Percentiles rank a stretch among this genome's conserved stretches.
Conservation (phyloP, 2,888 invertebrate species). For the Phragmatobia fuliginosa region DNA sequence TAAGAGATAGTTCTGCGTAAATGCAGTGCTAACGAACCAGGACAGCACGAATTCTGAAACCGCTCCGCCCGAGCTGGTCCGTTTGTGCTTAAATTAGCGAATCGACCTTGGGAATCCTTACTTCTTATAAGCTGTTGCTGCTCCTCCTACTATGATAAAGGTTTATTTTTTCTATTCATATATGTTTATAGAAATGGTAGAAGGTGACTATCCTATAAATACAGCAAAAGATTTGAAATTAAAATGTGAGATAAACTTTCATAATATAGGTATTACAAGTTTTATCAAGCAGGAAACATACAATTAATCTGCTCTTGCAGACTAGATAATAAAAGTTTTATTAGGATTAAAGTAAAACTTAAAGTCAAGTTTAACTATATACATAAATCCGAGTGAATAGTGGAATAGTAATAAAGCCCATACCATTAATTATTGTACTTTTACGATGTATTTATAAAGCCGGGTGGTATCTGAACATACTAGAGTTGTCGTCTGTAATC, state of each 20-base stretch:
- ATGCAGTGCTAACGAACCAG: too few relatives aligned
- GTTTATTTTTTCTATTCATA: neutral
- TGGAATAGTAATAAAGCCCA: neutral
- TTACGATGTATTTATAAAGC: conserved; percentile 9
- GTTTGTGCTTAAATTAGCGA: too few relatives aligned
- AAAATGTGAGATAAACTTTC: neutral
- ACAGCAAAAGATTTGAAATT: neutral
- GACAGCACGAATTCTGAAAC: too few relatives aligned
- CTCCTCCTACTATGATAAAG: neutral
- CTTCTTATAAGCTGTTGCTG: neutral
- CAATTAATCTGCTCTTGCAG: neutral
- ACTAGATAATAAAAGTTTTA: neutral
- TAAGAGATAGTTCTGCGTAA: too few relatives aligned
- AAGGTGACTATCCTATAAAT: too few relatives aligned
- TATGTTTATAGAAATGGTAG: too few relatives aligned
- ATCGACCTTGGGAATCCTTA: too few relatives aligned
- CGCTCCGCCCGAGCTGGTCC: too few relatives aligned
- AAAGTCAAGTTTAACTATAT: neutral
- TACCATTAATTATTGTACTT: conserved; percentile 4
- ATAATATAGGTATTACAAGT: neutral
- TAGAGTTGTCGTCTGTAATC: neutral
- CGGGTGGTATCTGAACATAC: neutral
- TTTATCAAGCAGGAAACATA: neutral
- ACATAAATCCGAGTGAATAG: neutral
- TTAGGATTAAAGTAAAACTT: neutral